These are phyloP conservation scores for Sebastes taczanowskii DNA, from an alignment of 2,797 vertebrate genomes.

Conservation along the genomic window DNA sequence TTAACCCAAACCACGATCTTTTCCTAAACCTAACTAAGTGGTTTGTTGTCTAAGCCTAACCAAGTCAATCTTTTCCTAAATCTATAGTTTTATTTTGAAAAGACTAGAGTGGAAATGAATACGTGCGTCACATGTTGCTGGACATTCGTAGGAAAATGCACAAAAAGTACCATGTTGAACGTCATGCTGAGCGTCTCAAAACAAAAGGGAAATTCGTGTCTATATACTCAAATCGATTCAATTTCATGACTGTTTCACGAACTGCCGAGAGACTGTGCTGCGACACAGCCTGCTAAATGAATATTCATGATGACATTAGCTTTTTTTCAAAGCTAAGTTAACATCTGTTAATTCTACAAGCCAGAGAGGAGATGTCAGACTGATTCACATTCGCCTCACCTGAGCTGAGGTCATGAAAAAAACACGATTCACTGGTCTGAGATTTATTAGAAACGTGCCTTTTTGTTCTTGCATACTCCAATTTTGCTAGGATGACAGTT, in stretches of 20 bases:
- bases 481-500: constrained; percentile 19
- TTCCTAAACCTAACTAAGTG: no score
- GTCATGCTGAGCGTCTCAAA: no score
- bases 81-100: neutral
- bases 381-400: constrained; percentile 4
- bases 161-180: no score
- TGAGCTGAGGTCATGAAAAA: neutral
- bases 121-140: neutral
- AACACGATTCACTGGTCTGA: neutral
- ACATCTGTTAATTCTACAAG: neutral
- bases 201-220: neutral
- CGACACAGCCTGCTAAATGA: neutral
- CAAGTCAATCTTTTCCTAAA: neutral
- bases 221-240: neutral
- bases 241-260: neutral
- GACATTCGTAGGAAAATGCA: neutral
- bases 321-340: neutral
- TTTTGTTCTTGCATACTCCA: constrained; percentile 9
- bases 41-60: no score
- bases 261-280: neutral
- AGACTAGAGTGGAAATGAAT: neutral
- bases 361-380: neutral
- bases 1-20: no score
- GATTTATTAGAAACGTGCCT: constrained; percentile 18
- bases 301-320: neutral